Evolutionary conservation across 2,113 vertebrate genomes (phyloP).

Genomic region (Pseudorectes ferrugineus): DNA sequence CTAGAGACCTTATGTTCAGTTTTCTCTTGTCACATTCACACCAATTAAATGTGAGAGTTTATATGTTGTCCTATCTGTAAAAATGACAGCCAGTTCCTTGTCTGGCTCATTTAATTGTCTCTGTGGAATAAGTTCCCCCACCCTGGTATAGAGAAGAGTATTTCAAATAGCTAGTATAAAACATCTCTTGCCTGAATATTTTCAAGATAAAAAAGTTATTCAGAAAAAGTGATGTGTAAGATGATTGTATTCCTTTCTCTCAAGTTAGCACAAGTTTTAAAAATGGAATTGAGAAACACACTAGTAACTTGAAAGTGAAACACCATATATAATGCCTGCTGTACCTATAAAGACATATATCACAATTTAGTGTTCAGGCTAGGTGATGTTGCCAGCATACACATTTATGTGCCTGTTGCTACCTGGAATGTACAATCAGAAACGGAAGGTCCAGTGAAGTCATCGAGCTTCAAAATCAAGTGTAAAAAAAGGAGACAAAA

Average conservation of each 20-base stretch:
- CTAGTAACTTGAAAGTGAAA: not conserved
- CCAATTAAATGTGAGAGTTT: slow-evolving; percentile 67
- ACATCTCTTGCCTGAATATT: not conserved
- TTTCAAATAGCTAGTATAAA: not conserved
- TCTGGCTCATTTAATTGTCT: slow-evolving; percentile 51
- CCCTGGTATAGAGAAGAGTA: not conserved
- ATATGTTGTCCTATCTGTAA: slow-evolving; percentile 53
- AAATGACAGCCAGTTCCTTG: slow-evolving; percentile 52
- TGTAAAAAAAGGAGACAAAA: not conserved
- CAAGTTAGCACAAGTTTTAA: not conserved
- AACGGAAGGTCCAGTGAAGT: not conserved
- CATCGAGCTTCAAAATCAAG: not conserved
- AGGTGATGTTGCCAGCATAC: not conserved
- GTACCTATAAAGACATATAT: not conserved
- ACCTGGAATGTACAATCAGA: not conserved
- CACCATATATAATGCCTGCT: not conserved
- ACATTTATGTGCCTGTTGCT: not conserved
- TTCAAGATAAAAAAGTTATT: not conserved
- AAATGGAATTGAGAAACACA: not conserved
- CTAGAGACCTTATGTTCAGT: slow-evolving; percentile 63
- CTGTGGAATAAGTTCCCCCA: not conserved
- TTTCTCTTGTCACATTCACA: slow-evolving; percentile 52
- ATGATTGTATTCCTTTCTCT: not conserved
- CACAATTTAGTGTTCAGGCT: not conserved
- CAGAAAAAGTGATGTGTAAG: not conserved